These are phyloP conservation scores for Synanthedon andrenaeformis DNA, from an alignment of 2,888 invertebrate species.

Conservation along the genomic window DNA sequence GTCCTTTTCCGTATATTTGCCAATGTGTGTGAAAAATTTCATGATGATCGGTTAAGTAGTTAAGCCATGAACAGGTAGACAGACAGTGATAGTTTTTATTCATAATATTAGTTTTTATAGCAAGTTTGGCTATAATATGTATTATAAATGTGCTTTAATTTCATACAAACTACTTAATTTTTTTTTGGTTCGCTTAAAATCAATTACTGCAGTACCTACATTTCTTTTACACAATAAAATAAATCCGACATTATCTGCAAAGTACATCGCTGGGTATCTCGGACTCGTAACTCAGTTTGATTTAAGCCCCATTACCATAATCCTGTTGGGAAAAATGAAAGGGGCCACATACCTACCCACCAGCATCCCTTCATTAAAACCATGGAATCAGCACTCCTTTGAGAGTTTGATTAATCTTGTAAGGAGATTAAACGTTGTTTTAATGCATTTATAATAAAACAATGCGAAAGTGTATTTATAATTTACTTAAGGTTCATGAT, in stretches of 20 bases:
- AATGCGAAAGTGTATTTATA: background rate
- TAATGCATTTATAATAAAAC: background rate
- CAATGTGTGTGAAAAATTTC: too few species aligned
- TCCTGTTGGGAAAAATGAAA: slow-evolving; percentile 37
- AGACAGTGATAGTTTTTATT: too few species aligned
- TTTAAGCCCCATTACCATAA: slow-evolving; percentile 38
- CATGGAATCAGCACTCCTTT: slow-evolving; percentile 23
- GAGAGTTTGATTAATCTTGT: slow-evolving; percentile 16
- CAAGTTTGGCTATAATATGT: too few species aligned
- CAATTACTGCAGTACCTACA: background rate
- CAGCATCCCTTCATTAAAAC: slow-evolving; percentile 36
- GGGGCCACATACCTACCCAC: slow-evolving; percentile 19
- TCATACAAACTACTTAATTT: too few species aligned
- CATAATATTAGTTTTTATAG: too few species aligned
- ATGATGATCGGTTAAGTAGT: too few species aligned
- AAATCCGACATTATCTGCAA: slow-evolving; percentile 2
- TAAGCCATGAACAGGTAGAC: too few species aligned
- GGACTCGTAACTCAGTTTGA: slow-evolving; percentile 8
- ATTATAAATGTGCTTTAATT: too few species aligned
- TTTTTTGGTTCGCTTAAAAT: too few species aligned
- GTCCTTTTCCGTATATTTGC: too few species aligned
- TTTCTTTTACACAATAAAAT: background rate
- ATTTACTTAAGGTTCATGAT: too few species aligned
- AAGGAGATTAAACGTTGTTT: background rate
- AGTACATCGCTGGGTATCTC: slow-evolving; percentile 1